These are phyloP conservation scores for Eulithis testata DNA, from an alignment of 2,888 invertebrate genomes.

Conservation along the genomic window DNA sequence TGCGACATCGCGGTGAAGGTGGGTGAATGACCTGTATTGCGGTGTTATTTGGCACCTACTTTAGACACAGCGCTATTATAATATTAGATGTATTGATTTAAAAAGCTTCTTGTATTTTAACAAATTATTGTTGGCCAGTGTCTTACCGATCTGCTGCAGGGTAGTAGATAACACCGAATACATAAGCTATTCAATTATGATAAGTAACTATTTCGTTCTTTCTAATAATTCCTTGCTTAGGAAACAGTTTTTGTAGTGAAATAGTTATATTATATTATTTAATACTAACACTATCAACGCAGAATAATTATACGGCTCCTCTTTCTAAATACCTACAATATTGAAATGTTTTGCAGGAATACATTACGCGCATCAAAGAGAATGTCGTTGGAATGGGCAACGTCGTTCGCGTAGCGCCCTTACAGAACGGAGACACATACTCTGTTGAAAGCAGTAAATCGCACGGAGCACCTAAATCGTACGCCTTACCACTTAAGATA, in stretches of 20 bases:
- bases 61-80: too few relatives aligned
- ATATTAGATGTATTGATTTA: too few relatives aligned
- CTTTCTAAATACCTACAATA: background rate
- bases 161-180: too few relatives aligned
- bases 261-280: slow-evolving; percentile 1
- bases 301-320: too few relatives aligned
- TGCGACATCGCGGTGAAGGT: too few relatives aligned
- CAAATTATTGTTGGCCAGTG: too few relatives aligned
- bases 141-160: too few relatives aligned
- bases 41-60: too few relatives aligned
- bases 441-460: slow-evolving; percentile 75
- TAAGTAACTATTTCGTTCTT: too few relatives aligned
- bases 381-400: slow-evolving; percentile 90
- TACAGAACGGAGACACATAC: slow-evolving; percentile 76
- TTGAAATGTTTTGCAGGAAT: slow-evolving; percentile 66
- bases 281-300: background rate
- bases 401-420: slow-evolving; percentile 86
- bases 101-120: too few relatives aligned
- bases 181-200: too few relatives aligned
- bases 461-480: slow-evolving; percentile 73
- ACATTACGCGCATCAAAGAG: slow-evolving; percentile 85
- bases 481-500: slow-evolving; percentile 78
- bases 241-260: background rate
- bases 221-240: background rate
- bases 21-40: too few relatives aligned